Conservation (phyloP, 1,140 invertebrate genomes). For the Pentalonia nigronervosa region DNA sequence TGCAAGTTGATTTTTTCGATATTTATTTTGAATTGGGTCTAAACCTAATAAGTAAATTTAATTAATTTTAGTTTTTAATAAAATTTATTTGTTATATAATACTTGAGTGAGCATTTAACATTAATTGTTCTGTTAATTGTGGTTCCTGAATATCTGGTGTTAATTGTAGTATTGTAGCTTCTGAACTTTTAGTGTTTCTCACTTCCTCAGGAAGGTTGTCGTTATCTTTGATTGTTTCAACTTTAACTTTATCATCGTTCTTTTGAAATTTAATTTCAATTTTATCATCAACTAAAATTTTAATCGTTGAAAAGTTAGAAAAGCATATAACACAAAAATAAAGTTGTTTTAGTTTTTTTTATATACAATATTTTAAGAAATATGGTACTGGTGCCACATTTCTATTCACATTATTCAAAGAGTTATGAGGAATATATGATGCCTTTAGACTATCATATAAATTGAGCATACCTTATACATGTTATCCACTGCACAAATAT, state of each 20-base stretch:
- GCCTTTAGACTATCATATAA: no score
- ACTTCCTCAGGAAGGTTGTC: neutral
- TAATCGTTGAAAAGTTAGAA: no score
- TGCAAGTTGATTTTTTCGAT: neutral
- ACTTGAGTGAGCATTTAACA: conserved; percentile 84
- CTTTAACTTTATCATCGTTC: neutral
- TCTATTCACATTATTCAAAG: no score
- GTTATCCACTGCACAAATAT: no score
- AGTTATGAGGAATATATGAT: no score
- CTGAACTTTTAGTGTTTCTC: no score
- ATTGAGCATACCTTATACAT: no score
- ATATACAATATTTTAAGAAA: no score
- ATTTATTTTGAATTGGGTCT: neutral
- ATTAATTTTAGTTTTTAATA: neutral
- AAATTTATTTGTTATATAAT: conserved; percentile 56
- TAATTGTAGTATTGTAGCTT: neutral
- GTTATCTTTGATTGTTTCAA: neutral
- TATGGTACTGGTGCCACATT: no score
- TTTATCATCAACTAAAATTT: neutral
- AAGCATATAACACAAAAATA: no score
- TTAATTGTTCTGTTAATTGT: conserved; percentile 69
- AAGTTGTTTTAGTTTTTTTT: no score
- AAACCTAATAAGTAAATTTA: neutral
- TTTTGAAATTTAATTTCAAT: neutral
- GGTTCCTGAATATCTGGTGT: conserved; percentile 80